These are phyloP conservation scores for Thereva nobilitata DNA, from an alignment of 2,888 invertebrate species.

Conservation along the genomic window DNA sequence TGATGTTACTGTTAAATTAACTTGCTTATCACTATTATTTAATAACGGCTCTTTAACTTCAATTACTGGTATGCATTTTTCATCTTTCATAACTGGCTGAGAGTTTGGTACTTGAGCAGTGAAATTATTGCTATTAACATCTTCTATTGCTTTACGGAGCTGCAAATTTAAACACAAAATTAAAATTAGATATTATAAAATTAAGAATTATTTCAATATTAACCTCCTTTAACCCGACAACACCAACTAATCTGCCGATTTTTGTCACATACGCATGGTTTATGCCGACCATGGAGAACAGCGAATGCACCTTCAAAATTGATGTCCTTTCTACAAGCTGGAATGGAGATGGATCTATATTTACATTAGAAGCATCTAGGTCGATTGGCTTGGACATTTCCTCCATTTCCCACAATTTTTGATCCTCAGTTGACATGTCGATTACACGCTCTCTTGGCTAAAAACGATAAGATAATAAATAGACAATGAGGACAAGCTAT, in stretches of 20 bases:
- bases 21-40: conserved; percentile 53
- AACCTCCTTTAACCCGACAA: conserved; percentile 94
- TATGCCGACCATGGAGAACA: conserved; percentile 97
- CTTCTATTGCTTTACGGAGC: conserved; percentile 86
- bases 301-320: conserved; percentile 91
- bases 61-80: conserved; percentile 44
- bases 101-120: conserved; percentile 53
- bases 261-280: conserved; percentile 98
- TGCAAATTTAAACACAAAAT: conserved; percentile 50
- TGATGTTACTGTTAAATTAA: conserved; percentile 56
- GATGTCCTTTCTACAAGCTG: conserved; percentile 94
- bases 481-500: background rate
- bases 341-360: conserved; percentile 97
- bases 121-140: conserved; percentile 79
- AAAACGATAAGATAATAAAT: conserved; percentile 38
- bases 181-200: conserved; percentile 19
- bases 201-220: conserved; percentile 41
- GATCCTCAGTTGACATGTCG: conserved; percentile 92
- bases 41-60: conserved; percentile 47
- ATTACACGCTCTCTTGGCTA: conserved; percentile 86
- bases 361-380: conserved; percentile 64
- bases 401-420: conserved; percentile 89
- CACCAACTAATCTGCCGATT: conserved; percentile 91
- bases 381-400: conserved; percentile 84
- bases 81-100: conserved; percentile 10